Conservation (phyloP, 2,888 invertebrate species). For the Pandemis corylana region DNA sequence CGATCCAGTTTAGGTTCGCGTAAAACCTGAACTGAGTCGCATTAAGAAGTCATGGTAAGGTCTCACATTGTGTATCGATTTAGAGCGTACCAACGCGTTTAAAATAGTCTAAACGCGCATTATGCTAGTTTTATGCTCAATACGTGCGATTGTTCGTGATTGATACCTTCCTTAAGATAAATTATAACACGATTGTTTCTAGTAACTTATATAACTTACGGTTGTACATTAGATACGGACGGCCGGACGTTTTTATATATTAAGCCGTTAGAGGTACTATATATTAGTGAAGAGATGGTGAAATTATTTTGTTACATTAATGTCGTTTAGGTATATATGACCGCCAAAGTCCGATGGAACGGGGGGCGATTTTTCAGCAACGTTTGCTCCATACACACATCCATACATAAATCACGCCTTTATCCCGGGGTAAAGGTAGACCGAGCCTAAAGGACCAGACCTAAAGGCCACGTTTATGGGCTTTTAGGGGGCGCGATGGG, state of each 20-base stretch:
- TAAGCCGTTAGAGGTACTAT: slow-evolving; percentile 19
- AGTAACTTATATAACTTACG: slow-evolving; percentile 1
- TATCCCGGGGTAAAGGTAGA: too few relatives aligned
- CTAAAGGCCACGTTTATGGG: too few relatives aligned
- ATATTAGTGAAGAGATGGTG: slow-evolving; percentile 6
- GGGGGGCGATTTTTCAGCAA: not conserved
- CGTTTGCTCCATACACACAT: not conserved
- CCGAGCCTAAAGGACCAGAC: too few relatives aligned
- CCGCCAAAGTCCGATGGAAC: slow-evolving; percentile 30
- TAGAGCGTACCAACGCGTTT: too few relatives aligned
- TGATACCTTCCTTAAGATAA: not conserved
- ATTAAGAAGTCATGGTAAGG: too few relatives aligned
- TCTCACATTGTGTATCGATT: too few relatives aligned
- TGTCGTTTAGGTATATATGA: slow-evolving; percentile 25
- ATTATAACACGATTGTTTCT: slow-evolving; percentile 1
- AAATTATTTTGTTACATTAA: slow-evolving; percentile 34
- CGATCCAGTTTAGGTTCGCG: too few relatives aligned
- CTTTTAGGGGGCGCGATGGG: too few relatives aligned
- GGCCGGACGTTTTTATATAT: slow-evolving; percentile 8
- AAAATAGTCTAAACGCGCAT: too few relatives aligned
- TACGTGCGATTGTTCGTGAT: not conserved
- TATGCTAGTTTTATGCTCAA: not conserved
- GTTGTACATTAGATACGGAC: not conserved
- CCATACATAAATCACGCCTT: too few relatives aligned
- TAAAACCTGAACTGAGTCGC: too few relatives aligned